Base-by-base conservation (phyloP, 1,140 invertebrate species). In the Drosophila santomea region DNA sequence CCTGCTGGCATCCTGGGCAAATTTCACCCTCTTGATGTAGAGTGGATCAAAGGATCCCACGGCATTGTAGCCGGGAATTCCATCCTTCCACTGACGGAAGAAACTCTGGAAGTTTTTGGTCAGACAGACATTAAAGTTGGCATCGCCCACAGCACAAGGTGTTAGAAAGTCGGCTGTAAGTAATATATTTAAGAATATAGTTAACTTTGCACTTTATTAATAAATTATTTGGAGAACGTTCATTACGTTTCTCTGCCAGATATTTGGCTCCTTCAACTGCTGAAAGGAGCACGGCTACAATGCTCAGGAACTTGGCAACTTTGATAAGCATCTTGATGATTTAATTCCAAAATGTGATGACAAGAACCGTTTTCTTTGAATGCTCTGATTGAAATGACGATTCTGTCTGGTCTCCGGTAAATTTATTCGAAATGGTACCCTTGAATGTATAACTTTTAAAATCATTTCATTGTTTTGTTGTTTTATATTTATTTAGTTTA, bases 41-140 rank as follows among this genome's bases (percentile, higher is more conserved):
- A 89, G 45, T 0, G 84, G 84, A 60, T 89, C 84, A 2, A 89
- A 56, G 43, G 84, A 35, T 2, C 76, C 73, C 0, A 89, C 41
- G 0, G 62, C 58, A 23, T 58, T 89, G 14, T 78, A 66, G 20
- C 84, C 84, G 1, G 84, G 84, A 20, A 89, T 41, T 41, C 90
- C 90, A 55, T 88, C 77, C 44, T 77, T 88, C 85, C 85, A 91
- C 14, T 81, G 54, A 6, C 41, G 45, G 50, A 91, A 80, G 12
- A 91, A 52, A 0, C 36, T 15, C 54, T 88, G 68, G 11, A 91
- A 43, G 56, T 90, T 84, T 7, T 11, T 56, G 0, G 68, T 63
- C 41, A 90, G 68, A 28, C 90, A 91, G 10, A 38, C 52, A 20
- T 72, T 75, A 0, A 89, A 66, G 7, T 28, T 48, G 4, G 72